Conservation (phyloP, 1,140 invertebrate species). For the Hylaeus anthracinus region DNA sequence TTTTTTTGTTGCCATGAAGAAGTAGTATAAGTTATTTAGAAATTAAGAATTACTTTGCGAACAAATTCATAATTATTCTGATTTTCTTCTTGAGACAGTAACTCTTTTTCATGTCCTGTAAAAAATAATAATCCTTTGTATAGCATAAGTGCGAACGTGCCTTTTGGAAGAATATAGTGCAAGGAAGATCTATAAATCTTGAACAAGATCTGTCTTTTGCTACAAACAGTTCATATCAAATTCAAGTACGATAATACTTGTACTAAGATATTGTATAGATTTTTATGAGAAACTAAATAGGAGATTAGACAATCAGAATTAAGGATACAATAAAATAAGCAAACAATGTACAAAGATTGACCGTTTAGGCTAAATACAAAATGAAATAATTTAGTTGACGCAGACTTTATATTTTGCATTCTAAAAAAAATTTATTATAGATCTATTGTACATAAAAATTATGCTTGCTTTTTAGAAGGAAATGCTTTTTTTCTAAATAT, state of each 20-base stretch:
- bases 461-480: slow-evolving; percentile 22
- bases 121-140: slow-evolving; percentile 18
- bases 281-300: slow-evolving; percentile 20
- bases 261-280: slow-evolving; percentile 27
- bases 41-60: not conserved
- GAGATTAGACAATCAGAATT: slow-evolving; percentile 46
- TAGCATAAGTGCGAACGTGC: slow-evolving; percentile 42
- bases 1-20: slow-evolving; percentile 31
- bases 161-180: slow-evolving; percentile 47
- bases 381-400: slow-evolving; percentile 22
- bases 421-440: slow-evolving; percentile 30
- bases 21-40: slow-evolving; percentile 31
- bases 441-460: slow-evolving; percentile 30
- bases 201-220: slow-evolving; percentile 48
- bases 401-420: slow-evolving; percentile 22
- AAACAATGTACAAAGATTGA: slow-evolving; percentile 39
- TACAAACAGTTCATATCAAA: not conserved
- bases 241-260: slow-evolving; percentile 16
- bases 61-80: not conserved
- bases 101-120: not conserved
- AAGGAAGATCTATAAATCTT: slow-evolving; percentile 23
- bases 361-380: slow-evolving; percentile 44
- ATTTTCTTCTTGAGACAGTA: not conserved
- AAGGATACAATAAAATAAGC: slow-evolving; percentile 19
- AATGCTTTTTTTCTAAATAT: slow-evolving; percentile 26